Evolutionary conservation across 2,797 vertebrate species (phyloP).

Genomic region (Tarsius wallacei): DNA sequence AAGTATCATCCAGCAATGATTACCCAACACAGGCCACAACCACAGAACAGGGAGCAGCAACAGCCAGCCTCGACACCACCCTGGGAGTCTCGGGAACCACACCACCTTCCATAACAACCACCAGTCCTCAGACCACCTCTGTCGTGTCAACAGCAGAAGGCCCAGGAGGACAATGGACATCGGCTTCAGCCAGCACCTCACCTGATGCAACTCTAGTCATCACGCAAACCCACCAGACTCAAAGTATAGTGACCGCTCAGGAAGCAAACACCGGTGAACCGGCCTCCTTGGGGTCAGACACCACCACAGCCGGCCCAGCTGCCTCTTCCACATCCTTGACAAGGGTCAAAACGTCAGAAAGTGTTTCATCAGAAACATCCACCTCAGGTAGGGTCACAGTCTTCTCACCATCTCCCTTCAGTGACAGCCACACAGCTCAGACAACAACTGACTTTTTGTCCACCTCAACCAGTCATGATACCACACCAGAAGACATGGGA

Average conservation of each 20-base stretch:
- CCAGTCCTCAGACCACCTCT: neutral
- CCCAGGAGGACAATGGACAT: neutral
- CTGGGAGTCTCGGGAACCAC: neutral
- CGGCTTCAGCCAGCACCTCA: neutral
- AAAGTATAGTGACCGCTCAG: neutral
- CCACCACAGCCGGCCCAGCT: neutral
- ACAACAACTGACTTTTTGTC: neutral
- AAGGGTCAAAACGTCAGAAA: neutral
- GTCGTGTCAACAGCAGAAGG: neutral
- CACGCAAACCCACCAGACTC: neutral
- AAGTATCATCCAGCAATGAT: neutral
- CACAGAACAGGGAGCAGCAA: no score
- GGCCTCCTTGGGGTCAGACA: neutral
- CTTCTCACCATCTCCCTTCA: neutral
- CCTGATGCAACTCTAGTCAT: neutral
- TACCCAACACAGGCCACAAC: neutral
- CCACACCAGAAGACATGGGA: neutral
- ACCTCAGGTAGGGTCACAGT: neutral
- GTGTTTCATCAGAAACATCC: neutral
- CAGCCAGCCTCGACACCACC: neutral
- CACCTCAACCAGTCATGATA: neutral
- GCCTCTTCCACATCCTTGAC: no score
- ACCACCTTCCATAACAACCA: neutral
- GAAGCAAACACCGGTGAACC: neutral
- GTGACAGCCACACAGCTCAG: neutral